Base-by-base conservation (phyloP, 2,888 invertebrate species). In the Chalcis sispes region DNA sequence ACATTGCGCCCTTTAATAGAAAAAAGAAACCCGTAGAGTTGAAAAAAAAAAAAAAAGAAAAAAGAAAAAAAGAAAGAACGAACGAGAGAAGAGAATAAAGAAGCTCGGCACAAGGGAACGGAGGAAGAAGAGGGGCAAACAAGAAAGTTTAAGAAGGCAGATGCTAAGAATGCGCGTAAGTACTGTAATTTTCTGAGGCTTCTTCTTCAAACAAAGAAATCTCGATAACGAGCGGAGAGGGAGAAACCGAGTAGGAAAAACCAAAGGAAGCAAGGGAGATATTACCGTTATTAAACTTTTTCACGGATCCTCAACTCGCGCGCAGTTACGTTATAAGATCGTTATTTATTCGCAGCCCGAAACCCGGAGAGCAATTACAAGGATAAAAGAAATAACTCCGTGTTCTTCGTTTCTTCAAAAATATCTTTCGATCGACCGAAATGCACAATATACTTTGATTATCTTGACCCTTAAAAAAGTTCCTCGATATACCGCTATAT, bases 271-370 rank as follows among this genome's bases (percentile, higher is more conserved):
- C 20, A 32, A 18, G 20, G 61, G 42, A 62, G 42, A 61, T 74
- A 65, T 69, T 61, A 54, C 74, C 69, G 59, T 75, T 75, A 70
- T 70, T 75, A 69, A 75, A 69, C 56, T 70, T 75, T 72, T 69
- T 61, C 65, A 48, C 23, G 54, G 29, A 62, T 71, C 25, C 62
- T 32, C 2, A 15, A n/a, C n/a, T n/a, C n/a, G n/a, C 1, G 27
- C 23, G n/a, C n/a, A 7, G 23, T 10, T 15, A 8, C 27, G 42
- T 15, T 42, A 8, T 13, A 2, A 2, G 42, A 42, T 46, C 64
- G 36, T 65, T 65, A 58, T 58, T 72, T 58, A 54, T 56, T 72
- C 72, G 25, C 50, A 23, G 5, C n/a, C n/a, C 23, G 59, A 40
- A 59, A 40, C n/a, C n/a, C n/a, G 15, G 32, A 62, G 27, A 46